Evolutionary conservation across 2,888 invertebrate species (phyloP), one percentile per base, ranked within the genome.

Genomic region (Lordiphosa andalusiaca): DNA sequence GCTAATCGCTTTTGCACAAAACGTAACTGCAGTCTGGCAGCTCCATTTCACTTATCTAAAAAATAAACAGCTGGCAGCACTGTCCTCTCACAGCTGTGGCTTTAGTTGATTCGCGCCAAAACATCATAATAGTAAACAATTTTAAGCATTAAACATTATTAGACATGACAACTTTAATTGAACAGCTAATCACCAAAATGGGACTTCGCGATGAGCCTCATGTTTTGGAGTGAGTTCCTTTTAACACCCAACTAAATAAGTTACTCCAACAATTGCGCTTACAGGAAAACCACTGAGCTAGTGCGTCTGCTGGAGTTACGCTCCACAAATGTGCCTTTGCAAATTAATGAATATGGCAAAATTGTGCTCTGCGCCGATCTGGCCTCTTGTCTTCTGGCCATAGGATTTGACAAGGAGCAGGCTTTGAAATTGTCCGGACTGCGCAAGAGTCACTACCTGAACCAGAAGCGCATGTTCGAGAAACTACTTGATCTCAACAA

Each of bases 351-450:
- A 62, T 91, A 91, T 7, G 91, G 92, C 4, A 93, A 92, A 88
- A 90, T 91, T 23, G 91, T 93, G 0, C 88, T 93, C 44, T 93
- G 93, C 69, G 86, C 93, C 33, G 93, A 93, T 81, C 84, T 93
- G 41, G 92, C 93, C 33, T 90, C 92, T 4, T 77, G 86, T 6
- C 67, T 90, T n/a, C 76, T 91, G 23, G 91, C 91, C 35, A 88
- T 89, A 33, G 89, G 90, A 49, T 90, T 93, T 53, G 93, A 93
- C 85, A 85, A 84, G 54, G 92, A 91, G 88, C 89, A 90, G 25
- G 92, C 92, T 1, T 76, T 92, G 0, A 92, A 92, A 78, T 88
- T 92, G 46, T 92, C 93, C 0, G 92, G 91, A 0, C 71, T 93
- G 4, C 92, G 91, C 46, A 91, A 91, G 44, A 86, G 90, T 0